Evolutionary conservation across 2,113 vertebrate genomes (phyloP).

Genomic region (Lophotis ruficrista): DNA sequence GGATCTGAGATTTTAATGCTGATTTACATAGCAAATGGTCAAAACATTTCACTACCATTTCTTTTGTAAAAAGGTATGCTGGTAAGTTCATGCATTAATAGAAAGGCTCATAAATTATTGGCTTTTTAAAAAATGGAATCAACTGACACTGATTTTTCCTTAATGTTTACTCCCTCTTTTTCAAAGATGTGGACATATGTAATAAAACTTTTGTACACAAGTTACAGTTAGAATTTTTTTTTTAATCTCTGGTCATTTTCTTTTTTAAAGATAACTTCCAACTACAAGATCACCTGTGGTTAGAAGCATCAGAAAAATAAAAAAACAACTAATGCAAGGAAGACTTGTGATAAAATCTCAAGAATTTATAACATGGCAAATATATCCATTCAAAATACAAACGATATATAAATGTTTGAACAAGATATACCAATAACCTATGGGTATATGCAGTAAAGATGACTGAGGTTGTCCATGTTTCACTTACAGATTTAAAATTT

Average conservation of each 20-base stretch:
- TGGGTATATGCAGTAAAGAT: neutral
- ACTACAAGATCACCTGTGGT: neutral
- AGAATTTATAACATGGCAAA: neutral
- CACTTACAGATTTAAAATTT: neutral
- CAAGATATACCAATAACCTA: neutral
- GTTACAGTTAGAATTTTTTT: neutral
- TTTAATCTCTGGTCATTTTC: neutral
- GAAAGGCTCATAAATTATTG: neutral
- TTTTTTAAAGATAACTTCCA: neutral
- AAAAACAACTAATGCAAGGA: neutral
- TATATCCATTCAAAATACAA: neutral
- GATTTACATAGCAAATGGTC: neutral
- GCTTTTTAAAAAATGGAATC: neutral
- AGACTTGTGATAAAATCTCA: neutral
- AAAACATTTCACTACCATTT: neutral
- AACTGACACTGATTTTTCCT: neutral
- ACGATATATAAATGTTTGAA: neutral
- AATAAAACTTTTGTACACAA: neutral
- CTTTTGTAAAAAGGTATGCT: neutral
- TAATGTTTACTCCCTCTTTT: neutral
- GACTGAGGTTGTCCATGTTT: neutral
- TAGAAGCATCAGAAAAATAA: neutral
- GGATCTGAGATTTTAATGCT: neutral
- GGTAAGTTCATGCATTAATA: neutral
- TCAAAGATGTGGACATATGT: neutral